Percentiles rank a stretch among this genome's conserved stretches.
Conservation (phyloP, 2,797 vertebrate genomes). For the Sparus aurata region DNA sequence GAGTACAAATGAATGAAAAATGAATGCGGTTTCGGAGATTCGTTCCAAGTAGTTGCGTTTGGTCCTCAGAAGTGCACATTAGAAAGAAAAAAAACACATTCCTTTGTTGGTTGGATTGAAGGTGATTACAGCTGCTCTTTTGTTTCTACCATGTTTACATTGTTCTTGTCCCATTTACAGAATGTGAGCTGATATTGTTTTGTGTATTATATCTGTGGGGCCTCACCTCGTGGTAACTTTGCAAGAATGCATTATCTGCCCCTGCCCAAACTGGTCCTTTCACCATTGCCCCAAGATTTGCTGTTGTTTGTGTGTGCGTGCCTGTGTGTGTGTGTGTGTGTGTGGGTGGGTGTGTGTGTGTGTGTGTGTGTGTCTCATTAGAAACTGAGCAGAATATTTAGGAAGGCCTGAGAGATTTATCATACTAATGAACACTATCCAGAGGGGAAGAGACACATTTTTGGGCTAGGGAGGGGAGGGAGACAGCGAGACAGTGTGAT, state of each 20-base stretch:
- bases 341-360: constrained; percentile 20
- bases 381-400: constrained; percentile 69
- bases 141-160: constrained; percentile 17
- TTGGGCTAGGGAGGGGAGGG: constrained; percentile 23
- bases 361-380: constrained; percentile 54
- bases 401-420: constrained; percentile 66
- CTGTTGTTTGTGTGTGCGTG: constrained; percentile 31
- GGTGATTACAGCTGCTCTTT: background rate
- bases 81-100: background rate
- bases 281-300: constrained; percentile 52
- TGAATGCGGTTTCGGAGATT: background rate
- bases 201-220: constrained; percentile 28
- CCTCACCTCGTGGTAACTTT: constrained; percentile 30
- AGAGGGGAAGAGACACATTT: constrained; percentile 53
- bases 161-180: constrained; percentile 20
- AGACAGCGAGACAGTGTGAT: constrained; percentile 22
- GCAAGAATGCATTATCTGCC: constrained; percentile 46
- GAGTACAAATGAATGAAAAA: background rate
- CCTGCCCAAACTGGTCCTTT: constrained; percentile 39
- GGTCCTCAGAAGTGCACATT: background rate
- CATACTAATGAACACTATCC: constrained; percentile 72
- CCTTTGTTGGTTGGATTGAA: background rate
- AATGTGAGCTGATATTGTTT: constrained; percentile 16
- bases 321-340: constrained; percentile 15
- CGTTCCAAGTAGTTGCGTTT: background rate